phyloP scores from a whole-genome alignment of 2,113 vertebrate genomes.

The Anolis carolinensis region DNA sequence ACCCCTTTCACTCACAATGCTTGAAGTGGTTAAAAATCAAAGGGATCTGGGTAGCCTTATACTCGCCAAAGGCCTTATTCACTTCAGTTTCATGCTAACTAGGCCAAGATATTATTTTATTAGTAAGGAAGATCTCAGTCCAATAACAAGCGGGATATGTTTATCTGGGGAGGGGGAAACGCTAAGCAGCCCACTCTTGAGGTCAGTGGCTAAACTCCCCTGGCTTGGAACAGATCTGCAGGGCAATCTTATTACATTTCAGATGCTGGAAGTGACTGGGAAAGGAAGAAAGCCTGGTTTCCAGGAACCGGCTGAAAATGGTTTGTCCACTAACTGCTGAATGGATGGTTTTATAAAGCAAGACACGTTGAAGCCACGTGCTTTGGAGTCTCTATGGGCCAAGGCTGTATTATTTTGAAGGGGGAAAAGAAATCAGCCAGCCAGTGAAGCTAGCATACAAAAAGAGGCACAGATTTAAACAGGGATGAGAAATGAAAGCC shows the following conservation, averaged over 20 bases:
- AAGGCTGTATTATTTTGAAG: constrained; percentile 11
- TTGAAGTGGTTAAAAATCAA: not conserved
- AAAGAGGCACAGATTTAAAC: not conserved
- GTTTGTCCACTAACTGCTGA: constrained; percentile 29
- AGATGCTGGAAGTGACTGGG: not conserved
- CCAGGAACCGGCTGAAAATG: constrained; percentile 14
- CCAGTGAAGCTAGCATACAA: not conserved
- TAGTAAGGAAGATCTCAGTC: not conserved
- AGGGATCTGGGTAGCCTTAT: constrained; percentile 18
- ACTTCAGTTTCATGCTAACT: constrained; percentile 7
- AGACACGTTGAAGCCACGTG: constrained; percentile 5
- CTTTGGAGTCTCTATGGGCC: not conserved
- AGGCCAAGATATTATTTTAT: constrained; percentile 15
- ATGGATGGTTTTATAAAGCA: constrained; percentile 28
- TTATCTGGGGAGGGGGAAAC: not conserved
- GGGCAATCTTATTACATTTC: not conserved
- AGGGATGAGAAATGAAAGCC: constrained; percentile 45
- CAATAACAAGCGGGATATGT: not conserved
- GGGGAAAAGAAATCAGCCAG: not conserved
- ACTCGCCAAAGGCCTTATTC: not conserved
- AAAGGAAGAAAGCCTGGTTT: constrained; percentile 13
- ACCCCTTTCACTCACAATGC: not conserved
- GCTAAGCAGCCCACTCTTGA: not conserved
- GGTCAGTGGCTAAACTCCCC: not conserved
- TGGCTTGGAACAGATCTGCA: not conserved